Evolutionary conservation across 2,888 invertebrate genomes (phyloP), one percentile per base, ranked within the genome.

Genomic region (Meloe dianella): DNA sequence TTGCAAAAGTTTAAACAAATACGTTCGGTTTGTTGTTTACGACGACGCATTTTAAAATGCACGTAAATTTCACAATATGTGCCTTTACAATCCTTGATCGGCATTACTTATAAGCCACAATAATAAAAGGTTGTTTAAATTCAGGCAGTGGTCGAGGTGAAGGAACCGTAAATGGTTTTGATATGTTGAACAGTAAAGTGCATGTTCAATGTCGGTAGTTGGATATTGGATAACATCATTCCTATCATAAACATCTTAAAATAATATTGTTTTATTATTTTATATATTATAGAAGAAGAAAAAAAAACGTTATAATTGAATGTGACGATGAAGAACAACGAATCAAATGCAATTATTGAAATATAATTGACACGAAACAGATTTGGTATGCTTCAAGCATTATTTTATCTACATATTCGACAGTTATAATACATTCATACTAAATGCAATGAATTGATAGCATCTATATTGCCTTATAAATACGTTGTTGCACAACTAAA

Each of bases 111-210:
- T 73, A 74, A 73, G 66, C 72, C 9, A 22, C 22, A 51, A 69
- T 70, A 71, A 73, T 68, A 75, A 75, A 71, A 73, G 71, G 74
- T 71, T 67, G 71, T 79, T 78, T 77, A 75, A 77, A 78, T 79
- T 78, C 78, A 74, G 76, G 73, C 73, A 73, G 75, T 75, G 77
- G 71, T 69, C 74, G 75, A 77, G 78, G 78, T 78, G 74, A 77
- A 78, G 74, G 77, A 78, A 78, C 78, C 75, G 73, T 77, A 77
- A 79, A 78, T 74, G 77, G 75, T 78, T 74, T 74, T 73, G 72
- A 75, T 76, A 74, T 77, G 75, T 75, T 74, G 69, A 77, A 76
- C 77, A 74, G 75, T 77, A 76, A 77, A 77, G 74, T 77, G 74
- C 75, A 76, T 76, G 75, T 76, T 74, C 73, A 74, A 75, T 74